Conservation (phyloP, 2,113 vertebrate species). For the Todiramphus saurophagus region DNA sequence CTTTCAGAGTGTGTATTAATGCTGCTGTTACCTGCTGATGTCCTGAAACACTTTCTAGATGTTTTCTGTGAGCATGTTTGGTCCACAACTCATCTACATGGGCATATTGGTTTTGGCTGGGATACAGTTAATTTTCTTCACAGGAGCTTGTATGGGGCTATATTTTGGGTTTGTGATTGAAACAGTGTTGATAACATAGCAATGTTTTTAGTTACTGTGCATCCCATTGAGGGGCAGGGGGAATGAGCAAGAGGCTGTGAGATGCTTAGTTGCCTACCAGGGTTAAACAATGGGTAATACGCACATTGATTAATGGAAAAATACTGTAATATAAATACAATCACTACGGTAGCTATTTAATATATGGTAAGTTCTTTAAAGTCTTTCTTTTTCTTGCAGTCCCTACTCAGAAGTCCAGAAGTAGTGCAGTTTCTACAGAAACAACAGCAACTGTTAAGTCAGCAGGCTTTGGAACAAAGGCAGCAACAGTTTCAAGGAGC, state of each 20-base stretch:
- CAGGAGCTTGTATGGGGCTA: background rate
- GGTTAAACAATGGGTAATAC: background rate
- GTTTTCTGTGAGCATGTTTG: background rate
- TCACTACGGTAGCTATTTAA: background rate
- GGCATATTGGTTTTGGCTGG: background rate
- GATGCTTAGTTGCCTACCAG: background rate
- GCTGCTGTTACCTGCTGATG: background rate
- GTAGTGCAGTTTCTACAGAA: conserved; percentile 97
- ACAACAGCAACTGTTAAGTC: conserved; percentile 90
- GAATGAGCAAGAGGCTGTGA: background rate
- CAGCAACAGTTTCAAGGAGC: conserved; percentile 84
- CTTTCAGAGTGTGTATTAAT: background rate
- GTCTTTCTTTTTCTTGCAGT: conserved; percentile 75
- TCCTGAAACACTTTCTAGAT: background rate
- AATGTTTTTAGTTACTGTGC: background rate
- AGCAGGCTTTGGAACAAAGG: conserved; percentile 84
- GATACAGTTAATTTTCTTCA: background rate
- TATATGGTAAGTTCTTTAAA: background rate
- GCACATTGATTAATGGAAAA: background rate
- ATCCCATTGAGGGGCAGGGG: background rate
- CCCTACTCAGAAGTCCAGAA: conserved; percentile 94
- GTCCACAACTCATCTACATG: background rate
- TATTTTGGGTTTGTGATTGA: background rate
- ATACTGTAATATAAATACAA: background rate
- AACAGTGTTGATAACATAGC: background rate